These are phyloP conservation scores for Idaea straminata DNA, from an alignment of 2,888 invertebrate genomes.

Conservation along the genomic window DNA sequence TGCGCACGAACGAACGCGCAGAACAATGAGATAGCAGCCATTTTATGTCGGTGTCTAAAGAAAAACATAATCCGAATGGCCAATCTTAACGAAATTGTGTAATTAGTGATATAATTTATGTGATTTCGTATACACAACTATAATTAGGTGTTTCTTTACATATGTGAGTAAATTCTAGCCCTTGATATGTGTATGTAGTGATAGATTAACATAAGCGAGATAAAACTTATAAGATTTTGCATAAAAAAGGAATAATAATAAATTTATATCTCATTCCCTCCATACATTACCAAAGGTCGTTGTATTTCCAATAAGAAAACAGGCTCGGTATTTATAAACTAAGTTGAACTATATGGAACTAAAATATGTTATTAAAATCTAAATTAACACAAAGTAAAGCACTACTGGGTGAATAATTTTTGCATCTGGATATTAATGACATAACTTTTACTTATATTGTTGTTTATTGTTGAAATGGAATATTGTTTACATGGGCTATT, in stretches of 20 bases:
- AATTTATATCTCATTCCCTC: slow-evolving; percentile 58
- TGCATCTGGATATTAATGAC: slow-evolving; percentile 64
- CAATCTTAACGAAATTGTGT: slow-evolving; percentile 80
- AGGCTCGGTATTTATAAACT: slow-evolving; percentile 42
- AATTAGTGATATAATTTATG: slow-evolving; percentile 80
- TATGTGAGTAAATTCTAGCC: slow-evolving; percentile 74
- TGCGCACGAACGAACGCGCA: slow-evolving; percentile 81
- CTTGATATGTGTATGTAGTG: slow-evolving; percentile 60
- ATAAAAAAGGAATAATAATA: slow-evolving; percentile 58
- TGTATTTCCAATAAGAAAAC: slow-evolving; percentile 51
- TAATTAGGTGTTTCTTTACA: slow-evolving; percentile 72
- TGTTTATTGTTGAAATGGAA: slow-evolving; percentile 50
- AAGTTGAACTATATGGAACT: slow-evolving; percentile 50
- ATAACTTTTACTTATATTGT: slow-evolving; percentile 71
- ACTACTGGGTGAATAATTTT: slow-evolving; percentile 43
- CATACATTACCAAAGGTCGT: slow-evolving; percentile 51
- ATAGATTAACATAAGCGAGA: slow-evolving; percentile 61
- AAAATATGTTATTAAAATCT: slow-evolving; percentile 43
- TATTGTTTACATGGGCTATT: slow-evolving; percentile 67
- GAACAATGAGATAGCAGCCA: slow-evolving; percentile 81
- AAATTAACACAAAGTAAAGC: slow-evolving; percentile 49
- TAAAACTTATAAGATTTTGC: slow-evolving; percentile 62
- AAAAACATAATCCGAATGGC: slow-evolving; percentile 81
- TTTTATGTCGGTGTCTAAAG: slow-evolving; percentile 80
- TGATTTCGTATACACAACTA: slow-evolving; percentile 73